These are phyloP conservation scores for Monopterus albus DNA, from an alignment of 2,113 vertebrate genomes.

Conservation along the genomic window DNA sequence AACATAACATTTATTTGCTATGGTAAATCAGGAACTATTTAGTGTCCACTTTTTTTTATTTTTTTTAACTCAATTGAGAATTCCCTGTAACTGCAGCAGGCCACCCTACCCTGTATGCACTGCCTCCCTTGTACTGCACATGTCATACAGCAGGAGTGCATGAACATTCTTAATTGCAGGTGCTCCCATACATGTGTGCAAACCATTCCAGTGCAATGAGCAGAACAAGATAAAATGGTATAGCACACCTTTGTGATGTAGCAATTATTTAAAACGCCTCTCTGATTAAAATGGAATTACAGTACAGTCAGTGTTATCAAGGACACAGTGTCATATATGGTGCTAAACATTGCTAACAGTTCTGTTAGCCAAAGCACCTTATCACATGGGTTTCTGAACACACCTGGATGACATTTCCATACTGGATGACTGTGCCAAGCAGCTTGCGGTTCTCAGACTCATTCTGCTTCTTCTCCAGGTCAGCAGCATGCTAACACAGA, in stretches of 20 bases:
- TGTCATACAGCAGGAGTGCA: constrained; percentile 14
- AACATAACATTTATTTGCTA: no score
- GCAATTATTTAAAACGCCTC: constrained; percentile 53
- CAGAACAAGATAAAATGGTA: constrained; percentile 12
- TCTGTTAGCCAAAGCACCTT: constrained; percentile 27
- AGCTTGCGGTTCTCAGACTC: constrained; percentile 98
- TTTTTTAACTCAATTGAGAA: background rate
- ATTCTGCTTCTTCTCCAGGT: constrained; percentile 98
- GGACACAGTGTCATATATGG: background rate
- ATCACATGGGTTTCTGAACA: constrained; percentile 26
- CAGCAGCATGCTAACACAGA: constrained; percentile 90
- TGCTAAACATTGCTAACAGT: background rate
- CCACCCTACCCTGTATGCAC: background rate
- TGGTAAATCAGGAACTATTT: background rate
- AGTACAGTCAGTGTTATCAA: background rate
- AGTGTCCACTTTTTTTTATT: background rate
- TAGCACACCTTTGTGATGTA: background rate
- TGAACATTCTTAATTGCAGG: background rate
- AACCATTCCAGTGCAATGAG: constrained; percentile 4
- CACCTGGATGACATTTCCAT: constrained; percentile 98
- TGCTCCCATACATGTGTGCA: constrained; percentile 12
- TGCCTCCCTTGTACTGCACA: background rate
- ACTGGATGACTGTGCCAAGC: constrained; percentile 95
- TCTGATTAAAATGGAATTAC: constrained; percentile 22
- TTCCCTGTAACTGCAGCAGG: background rate